Conservation (phyloP, 2,888 invertebrate species). For the Xanthia icteritia region DNA sequence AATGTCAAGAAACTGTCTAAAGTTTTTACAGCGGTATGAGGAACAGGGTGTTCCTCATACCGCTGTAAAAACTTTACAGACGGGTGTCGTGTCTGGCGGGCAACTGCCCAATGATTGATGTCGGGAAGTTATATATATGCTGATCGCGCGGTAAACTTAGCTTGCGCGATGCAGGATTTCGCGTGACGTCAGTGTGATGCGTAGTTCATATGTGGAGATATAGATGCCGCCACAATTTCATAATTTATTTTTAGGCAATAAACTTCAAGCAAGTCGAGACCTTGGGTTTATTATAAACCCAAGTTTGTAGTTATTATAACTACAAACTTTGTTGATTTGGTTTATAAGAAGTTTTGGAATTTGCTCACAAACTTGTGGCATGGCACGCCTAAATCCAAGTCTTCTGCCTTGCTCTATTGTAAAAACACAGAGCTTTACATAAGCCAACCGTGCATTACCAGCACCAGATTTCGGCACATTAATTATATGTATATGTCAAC, state of each 20-base stretch:
- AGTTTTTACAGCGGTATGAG: too few species aligned
- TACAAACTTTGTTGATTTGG: background rate
- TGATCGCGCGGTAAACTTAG: too few species aligned
- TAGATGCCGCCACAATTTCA: too few species aligned
- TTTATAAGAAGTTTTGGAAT: background rate
- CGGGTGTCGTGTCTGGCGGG: too few species aligned
- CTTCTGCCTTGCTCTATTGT: background rate
- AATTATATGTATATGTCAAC: background rate
- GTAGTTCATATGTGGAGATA: too few species aligned
- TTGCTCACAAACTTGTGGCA: background rate
- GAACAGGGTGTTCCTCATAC: too few species aligned
- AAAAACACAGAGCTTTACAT: background rate
- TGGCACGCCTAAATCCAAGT: background rate
- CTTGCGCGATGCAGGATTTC: too few species aligned
- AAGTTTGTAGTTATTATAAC: conserved; percentile 6
- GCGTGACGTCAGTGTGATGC: too few species aligned
- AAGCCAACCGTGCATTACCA: background rate
- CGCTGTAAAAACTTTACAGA: too few species aligned
- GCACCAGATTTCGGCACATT: background rate
- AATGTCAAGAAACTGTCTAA: background rate
- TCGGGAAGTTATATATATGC: too few species aligned
- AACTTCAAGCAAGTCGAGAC: background rate
- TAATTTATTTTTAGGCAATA: background rate
- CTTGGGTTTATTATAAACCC: background rate
- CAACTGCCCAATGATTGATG: too few species aligned